These are phyloP conservation scores for Anseranas semipalmata DNA, from an alignment of 2,113 vertebrate genomes.

Conservation along the genomic window DNA sequence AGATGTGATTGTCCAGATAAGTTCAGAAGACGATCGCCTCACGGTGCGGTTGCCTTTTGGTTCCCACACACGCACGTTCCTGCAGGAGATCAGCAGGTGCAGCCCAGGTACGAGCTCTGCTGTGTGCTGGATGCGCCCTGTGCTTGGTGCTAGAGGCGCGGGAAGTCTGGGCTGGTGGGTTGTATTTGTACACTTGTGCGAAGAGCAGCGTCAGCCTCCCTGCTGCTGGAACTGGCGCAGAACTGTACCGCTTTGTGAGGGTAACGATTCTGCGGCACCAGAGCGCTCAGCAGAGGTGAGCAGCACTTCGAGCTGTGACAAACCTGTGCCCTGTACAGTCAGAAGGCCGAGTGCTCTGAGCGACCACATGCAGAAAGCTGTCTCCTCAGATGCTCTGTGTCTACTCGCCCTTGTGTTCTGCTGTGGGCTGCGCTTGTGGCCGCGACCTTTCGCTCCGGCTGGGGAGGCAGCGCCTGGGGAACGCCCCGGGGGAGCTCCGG, in stretches of 20 bases:
- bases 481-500: too few relatives aligned
- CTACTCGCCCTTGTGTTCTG: background rate
- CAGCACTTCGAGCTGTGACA: background rate
- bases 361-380: background rate
- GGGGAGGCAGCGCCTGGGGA: too few relatives aligned
- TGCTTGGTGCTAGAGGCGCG: fast-evolving
- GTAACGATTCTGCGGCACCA: fast-evolving
- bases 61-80: constrained; percentile 87
- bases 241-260: fast-evolving
- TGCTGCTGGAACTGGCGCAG: fast-evolving
- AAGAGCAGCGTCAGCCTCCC: background rate
- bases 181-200: fast-evolving
- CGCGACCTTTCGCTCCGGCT: too few relatives aligned
- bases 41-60: constrained; percentile 88
- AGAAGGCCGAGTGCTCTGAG: background rate
- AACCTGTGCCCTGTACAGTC: background rate
- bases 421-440: too few relatives aligned
- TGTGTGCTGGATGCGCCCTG: fast-evolving
- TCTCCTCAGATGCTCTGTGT: background rate
- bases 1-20: constrained; percentile 85
- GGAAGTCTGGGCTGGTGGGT: fast-evolving
- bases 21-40: constrained; percentile 68
- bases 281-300: background rate
- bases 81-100: constrained; percentile 83
- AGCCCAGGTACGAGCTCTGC: constrained; percentile 77